A percentile compares a stretch with the other conserved stretches of the same genome.
Evolutionary conservation across 2,797 vertebrate genomes (phyloP).

Genomic region (Mus caroli): DNA sequence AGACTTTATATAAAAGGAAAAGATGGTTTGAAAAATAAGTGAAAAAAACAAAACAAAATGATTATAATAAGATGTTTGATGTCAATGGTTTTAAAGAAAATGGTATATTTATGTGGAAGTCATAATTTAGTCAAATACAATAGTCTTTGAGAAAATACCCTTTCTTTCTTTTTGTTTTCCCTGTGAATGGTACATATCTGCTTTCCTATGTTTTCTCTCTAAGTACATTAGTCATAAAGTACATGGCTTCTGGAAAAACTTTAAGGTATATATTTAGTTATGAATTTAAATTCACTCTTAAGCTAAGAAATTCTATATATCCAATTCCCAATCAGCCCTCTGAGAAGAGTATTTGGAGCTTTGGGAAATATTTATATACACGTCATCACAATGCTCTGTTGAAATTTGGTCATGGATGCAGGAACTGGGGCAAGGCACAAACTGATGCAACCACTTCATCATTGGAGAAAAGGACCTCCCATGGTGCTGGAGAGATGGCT

Average conservation of each 20-base stretch:
- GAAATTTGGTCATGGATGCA: background rate
- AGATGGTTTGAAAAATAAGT: slow-evolving; percentile 45
- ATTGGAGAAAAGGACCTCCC: background rate
- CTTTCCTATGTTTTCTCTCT: background rate
- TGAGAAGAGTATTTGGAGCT: background rate
- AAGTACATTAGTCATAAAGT: slow-evolving; percentile 5
- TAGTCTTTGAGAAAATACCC: slow-evolving; percentile 35
- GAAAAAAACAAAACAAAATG: slow-evolving; percentile 70
- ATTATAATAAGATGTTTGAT: slow-evolving; percentile 55
- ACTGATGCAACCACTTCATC: background rate
- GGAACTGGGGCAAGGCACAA: background rate
- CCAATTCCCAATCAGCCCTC: background rate
- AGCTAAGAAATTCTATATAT: background rate
- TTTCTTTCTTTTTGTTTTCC: background rate
- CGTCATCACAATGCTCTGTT: background rate
- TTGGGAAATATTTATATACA: background rate
- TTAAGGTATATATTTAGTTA: slow-evolving; percentile 15
- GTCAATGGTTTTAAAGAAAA: background rate
- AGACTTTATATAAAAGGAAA: background rate
- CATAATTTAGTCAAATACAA: background rate
- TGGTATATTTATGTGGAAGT: background rate
- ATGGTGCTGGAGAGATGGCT: background rate
- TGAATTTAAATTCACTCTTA: background rate
- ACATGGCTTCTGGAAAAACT: background rate
- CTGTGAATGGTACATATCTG: background rate